These are phyloP conservation scores for Erannis defoliaria DNA, from an alignment of 2,888 invertebrate genomes.

Conservation along the genomic window DNA sequence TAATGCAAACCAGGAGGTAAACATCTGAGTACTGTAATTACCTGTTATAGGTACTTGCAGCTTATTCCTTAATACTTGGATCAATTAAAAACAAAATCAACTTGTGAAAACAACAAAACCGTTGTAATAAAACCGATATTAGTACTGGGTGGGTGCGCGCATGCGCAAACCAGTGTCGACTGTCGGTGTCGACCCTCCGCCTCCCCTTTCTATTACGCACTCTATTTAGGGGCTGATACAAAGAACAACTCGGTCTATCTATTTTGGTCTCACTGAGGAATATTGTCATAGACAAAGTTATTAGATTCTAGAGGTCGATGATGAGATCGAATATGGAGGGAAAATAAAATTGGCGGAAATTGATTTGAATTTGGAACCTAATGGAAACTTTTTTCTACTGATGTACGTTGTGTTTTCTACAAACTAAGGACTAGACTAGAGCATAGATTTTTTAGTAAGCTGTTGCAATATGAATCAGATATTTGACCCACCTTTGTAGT, in stretches of 20 bases:
- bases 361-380: slow-evolving; percentile 29
- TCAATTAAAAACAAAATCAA: slow-evolving; percentile 55
- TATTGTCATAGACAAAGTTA: slow-evolving; percentile 79
- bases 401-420: neutral
- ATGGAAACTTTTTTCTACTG: neutral
- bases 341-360: slow-evolving; percentile 53
- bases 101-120: slow-evolving; percentile 73
- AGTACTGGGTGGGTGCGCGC: slow-evolving; percentile 65
- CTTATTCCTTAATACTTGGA: slow-evolving; percentile 25
- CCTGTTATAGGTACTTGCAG: neutral
- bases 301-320: slow-evolving; percentile 66
- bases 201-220: slow-evolving; percentile 84
- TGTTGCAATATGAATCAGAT: no score
- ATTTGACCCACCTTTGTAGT: no score
- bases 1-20: neutral
- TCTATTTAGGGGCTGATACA: slow-evolving; percentile 85
- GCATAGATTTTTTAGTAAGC: no score
- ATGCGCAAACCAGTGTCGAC: slow-evolving; percentile 64
- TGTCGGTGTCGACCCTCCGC: no score
- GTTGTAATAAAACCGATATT: slow-evolving; percentile 82
- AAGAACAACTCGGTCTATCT: slow-evolving; percentile 81
- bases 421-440: neutral
- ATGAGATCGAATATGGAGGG: slow-evolving; percentile 51
- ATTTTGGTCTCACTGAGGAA: slow-evolving; percentile 81
- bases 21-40: neutral